Base-by-base conservation (phyloP, 1,140 invertebrate genomes). In the Ceratina japonica region DNA sequence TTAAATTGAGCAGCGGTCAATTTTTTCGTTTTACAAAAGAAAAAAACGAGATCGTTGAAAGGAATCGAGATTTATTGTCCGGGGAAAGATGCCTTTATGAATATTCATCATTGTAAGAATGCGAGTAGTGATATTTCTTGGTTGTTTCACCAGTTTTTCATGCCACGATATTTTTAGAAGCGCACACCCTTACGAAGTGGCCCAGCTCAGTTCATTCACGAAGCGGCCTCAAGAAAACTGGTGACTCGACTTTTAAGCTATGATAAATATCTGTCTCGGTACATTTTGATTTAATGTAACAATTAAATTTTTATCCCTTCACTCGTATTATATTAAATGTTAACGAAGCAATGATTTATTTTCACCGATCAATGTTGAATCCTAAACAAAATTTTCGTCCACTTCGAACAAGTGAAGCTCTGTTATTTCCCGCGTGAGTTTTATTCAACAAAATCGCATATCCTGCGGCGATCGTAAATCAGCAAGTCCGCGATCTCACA, bases 381-480 rank as follows among this genome's bases (percentile, higher is more conserved):
- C 5, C 10, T 44, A 7, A 44, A 44, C 37, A 44, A 44, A 44
- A 10, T 44, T 44, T 7, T 44, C n/a, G 1, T 56, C 7, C n/a
- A 18, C 15, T 13, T 16, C n/a, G 0, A 7, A 51, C n/a, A 65
- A 15, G 16, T 16, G 20, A 31, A 0, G 27, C n/a, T 5, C 15
- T 18, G 15, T 4, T 12, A 5, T 52, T 58, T 22, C 10, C 1
- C 59, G 12, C n/a, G 52, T 15, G 49, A 22, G 31, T 79, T 44
- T 44, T 66, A 61, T 74, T 65, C 56, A 49, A 52, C 22, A 69
- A 75, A 68, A 37, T 31, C 44, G 44, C 49, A 54, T 59, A 52
- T 62, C 56, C 22, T 71, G 64, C 51, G 56, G 31, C 54, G 63
- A 61, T 69, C 70, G 74, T 70, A 81, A 81, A 83, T 83, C 73